These are phyloP conservation scores for Buceros bicornis DNA, from an alignment of 2,797 vertebrate species.

Conservation along the genomic window DNA sequence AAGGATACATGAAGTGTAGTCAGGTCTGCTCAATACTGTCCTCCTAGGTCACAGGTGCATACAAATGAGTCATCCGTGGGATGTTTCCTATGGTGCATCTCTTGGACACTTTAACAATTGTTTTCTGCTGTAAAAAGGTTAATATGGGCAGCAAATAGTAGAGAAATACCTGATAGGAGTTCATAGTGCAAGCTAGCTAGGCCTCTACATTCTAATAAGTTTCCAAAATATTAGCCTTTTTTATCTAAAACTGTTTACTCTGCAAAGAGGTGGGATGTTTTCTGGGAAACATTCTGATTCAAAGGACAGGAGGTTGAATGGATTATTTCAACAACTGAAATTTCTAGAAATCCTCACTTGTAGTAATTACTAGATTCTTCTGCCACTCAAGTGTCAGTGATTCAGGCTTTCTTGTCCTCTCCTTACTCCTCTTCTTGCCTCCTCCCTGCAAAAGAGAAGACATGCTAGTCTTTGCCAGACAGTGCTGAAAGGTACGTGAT, in stretches of 20 bases:
- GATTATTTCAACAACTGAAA: not conserved
- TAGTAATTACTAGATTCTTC: not conserved
- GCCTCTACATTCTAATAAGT: not conserved
- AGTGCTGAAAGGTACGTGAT: not conserved
- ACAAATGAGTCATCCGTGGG: not conserved
- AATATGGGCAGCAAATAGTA: not conserved
- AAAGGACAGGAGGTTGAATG: not conserved
- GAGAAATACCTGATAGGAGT: not conserved
- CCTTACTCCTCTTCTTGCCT: not conserved
- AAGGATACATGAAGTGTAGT: not conserved
- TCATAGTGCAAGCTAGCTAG: not conserved
- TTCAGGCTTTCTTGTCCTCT: not conserved
- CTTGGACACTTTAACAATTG: not conserved
- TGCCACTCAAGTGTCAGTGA: not conserved
- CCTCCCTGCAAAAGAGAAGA: not conserved
- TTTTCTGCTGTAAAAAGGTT: not conserved
- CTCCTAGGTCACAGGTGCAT: not conserved
- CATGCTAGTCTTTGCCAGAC: not conserved
- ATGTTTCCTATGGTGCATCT: not conserved
- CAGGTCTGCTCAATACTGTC: not conserved
- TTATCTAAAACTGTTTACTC: not conserved
- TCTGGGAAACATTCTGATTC: not conserved
- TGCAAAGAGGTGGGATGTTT: not conserved
- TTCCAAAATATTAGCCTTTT: not conserved
- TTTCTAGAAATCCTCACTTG: not conserved